phyloP scores from a whole-genome alignment of 1,140 invertebrate genomes.

The Leptoteleia sp. region DNA sequence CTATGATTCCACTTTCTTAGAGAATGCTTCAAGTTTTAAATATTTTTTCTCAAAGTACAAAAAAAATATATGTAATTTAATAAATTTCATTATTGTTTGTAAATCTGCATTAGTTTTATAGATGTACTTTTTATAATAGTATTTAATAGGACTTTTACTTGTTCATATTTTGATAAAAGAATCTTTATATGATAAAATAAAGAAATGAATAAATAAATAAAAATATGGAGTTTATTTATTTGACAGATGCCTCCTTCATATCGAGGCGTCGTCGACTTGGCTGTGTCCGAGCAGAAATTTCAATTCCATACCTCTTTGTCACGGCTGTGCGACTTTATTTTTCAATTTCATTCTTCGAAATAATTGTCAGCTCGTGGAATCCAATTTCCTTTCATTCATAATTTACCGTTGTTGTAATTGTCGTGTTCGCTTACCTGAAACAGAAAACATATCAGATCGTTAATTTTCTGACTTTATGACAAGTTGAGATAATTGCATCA shows the following conservation, averaged over 20 bases:
- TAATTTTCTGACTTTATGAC: slow-evolving; percentile 10
- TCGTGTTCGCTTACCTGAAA: slow-evolving; percentile 32
- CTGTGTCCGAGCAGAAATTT: slow-evolving; percentile 10
- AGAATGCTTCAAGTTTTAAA: too few relatives aligned
- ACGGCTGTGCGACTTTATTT: slow-evolving; percentile 15
- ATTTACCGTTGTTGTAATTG: slow-evolving; percentile 16
- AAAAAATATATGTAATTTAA: too few relatives aligned
- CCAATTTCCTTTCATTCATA: slow-evolving; percentile 32
- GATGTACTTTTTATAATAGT: too few relatives aligned
- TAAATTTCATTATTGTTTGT: too few relatives aligned
- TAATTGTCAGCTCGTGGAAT: slow-evolving; percentile 30
- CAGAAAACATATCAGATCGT: slow-evolving; percentile 17
- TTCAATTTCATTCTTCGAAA: slow-evolving; percentile 36
- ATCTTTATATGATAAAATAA: too few relatives aligned
- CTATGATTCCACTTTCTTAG: too few relatives aligned
- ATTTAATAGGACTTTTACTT: too few relatives aligned
- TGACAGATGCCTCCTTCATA: slow-evolving; percentile 11
- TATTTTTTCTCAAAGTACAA: too few relatives aligned
- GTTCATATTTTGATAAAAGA: too few relatives aligned
- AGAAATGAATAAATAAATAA: too few relatives aligned
- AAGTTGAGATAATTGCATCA: neutral
- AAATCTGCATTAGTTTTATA: too few relatives aligned
- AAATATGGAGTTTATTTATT: neutral
- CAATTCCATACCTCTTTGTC: slow-evolving; percentile 25
- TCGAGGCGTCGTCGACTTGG: slow-evolving; percentile 1